phyloP scores from a whole-genome alignment of 1,140 invertebrate genomes.

The Pogonomyrmex californicus region DNA sequence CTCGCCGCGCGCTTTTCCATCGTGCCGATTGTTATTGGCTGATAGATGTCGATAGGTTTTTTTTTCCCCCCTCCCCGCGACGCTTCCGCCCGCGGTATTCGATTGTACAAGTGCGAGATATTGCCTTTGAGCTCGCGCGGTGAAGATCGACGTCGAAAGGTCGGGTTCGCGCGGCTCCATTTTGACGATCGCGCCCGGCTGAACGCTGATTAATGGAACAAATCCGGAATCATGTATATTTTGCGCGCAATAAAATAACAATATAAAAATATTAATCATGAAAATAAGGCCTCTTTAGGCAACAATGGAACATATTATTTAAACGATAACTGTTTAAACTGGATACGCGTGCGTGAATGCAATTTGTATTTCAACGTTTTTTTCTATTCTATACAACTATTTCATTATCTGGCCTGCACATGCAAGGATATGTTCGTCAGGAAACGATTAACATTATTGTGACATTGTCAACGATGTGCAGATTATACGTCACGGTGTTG shows the following conservation, averaged over 20 bases:
- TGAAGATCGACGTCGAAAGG: slow-evolving; percentile 9
- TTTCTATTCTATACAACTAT: background rate
- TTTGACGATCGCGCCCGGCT: background rate
- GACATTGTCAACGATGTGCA: slow-evolving; percentile 30
- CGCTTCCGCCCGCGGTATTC: slow-evolving; percentile 42
- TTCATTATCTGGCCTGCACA: background rate
- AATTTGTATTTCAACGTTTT: background rate
- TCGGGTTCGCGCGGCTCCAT: background rate
- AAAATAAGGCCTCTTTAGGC: background rate
- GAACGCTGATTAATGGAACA: background rate
- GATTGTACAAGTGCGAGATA: slow-evolving; percentile 42
- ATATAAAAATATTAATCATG: background rate
- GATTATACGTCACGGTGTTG: slow-evolving; percentile 44
- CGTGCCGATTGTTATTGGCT: slow-evolving; percentile 67
- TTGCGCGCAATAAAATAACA: background rate
- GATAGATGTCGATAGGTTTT: slow-evolving; percentile 60
- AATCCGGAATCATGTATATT: background rate
- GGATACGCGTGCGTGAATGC: background rate
- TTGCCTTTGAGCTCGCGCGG: slow-evolving; percentile 10
- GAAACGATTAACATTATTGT: slow-evolving; percentile 28
- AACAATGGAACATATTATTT: no score
- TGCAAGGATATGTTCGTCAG: background rate
- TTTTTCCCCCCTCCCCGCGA: slow-evolving; percentile 3
- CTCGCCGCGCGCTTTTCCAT: slow-evolving; percentile 55
- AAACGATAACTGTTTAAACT: background rate